phyloP scores from a whole-genome alignment of 2,113 vertebrate species.

The Circaetus gallicus region DNA sequence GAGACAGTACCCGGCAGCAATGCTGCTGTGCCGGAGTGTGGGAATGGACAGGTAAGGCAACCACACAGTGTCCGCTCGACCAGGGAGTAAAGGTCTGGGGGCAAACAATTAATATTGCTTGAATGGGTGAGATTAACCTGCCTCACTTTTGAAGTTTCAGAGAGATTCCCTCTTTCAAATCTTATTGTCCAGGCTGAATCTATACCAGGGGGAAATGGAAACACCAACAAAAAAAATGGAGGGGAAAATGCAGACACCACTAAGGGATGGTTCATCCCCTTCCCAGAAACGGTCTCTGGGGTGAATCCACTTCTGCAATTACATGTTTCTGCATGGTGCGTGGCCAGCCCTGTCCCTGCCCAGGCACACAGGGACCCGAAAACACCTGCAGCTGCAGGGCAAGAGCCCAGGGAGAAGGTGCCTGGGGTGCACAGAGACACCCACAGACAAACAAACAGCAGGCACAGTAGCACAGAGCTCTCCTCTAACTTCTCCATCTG shows the following conservation, averaged over 20 bases:
- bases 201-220: not conserved
- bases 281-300: not conserved
- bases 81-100: too few species aligned
- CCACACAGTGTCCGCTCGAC: fast-evolving
- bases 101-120: not conserved
- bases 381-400: not conserved
- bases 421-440: not conserved
- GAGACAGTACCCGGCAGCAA: not conserved
- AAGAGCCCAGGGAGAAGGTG: not conserved
- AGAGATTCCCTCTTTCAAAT: not conserved
- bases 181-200: not conserved
- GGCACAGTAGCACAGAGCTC: too few species aligned
- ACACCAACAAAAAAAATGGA: not conserved
- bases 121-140: not conserved
- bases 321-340: fast-evolving
- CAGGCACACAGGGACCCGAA: not conserved
- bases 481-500: not conserved
- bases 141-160: not conserved
- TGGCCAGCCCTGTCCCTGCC: not conserved
- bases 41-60: not conserved
- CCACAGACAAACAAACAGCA: too few species aligned
- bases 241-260: not conserved
- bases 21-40: not conserved
- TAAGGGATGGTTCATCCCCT: not conserved
- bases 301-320: not conserved